Conservation (phyloP, 2,797 vertebrate species). For the Coregonus ussuriensis region DNA sequence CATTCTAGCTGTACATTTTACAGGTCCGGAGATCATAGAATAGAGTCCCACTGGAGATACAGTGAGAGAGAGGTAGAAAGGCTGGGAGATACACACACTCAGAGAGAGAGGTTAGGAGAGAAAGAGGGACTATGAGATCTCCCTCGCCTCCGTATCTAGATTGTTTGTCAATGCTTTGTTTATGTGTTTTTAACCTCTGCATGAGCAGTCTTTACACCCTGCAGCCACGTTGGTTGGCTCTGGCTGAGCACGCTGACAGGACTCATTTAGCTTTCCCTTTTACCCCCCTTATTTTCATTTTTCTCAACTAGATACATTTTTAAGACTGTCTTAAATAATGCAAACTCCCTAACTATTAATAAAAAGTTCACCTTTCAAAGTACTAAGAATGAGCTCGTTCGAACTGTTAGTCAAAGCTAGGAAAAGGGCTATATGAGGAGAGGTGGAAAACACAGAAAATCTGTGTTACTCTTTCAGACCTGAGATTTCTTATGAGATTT, state of each 20-base stretch:
- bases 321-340: conserved; percentile 23
- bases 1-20: conserved; percentile 61
- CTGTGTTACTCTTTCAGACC: no score
- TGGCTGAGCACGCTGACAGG: conserved; percentile 37
- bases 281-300: conserved; percentile 2
- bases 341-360: neutral
- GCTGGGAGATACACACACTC: no score
- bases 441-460: no score
- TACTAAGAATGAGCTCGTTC: no score
- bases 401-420: no score
- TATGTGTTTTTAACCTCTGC: conserved; percentile 51
- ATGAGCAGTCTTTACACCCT: conserved; percentile 33
- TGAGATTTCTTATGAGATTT: no score
- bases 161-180: conserved; percentile 62
- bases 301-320: conserved; percentile 32
- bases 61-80: conserved; percentile 48
- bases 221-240: conserved; percentile 44
- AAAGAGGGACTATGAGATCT: conserved; percentile 55
- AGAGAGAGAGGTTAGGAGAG: conserved; percentile 4
- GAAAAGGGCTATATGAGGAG: no score
- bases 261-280: conserved; percentile 24
- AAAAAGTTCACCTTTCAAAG: no score
- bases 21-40: conserved; percentile 71
- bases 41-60: conserved; percentile 46
- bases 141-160: conserved; percentile 62